Evolutionary conservation across 2,888 invertebrate genomes (phyloP).

Genomic region (Chymomyza amoena): DNA sequence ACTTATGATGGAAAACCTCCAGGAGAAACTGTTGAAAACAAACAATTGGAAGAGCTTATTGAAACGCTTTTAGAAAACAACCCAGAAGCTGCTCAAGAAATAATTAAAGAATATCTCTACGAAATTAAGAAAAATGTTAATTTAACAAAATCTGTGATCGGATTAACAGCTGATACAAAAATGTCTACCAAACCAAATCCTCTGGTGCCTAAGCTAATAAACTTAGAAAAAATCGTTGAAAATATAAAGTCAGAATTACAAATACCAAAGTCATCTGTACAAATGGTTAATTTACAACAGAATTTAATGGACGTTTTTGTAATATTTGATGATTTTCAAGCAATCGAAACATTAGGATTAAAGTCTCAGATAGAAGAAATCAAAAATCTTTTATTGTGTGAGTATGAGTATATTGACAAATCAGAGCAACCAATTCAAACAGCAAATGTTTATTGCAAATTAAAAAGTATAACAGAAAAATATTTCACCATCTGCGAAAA

Average conservation of each 20-base stretch:
- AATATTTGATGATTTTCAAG: slow-evolving; percentile 63
- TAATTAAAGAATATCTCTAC: slow-evolving; percentile 32
- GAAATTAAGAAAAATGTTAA: slow-evolving; percentile 47
- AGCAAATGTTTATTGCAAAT: slow-evolving; percentile 36
- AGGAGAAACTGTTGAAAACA: slow-evolving; percentile 29
- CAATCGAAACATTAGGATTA: slow-evolving; percentile 34
- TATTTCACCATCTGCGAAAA: slow-evolving; percentile 42
- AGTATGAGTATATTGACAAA: slow-evolving; percentile 60
- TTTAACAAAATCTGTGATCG: slow-evolving; percentile 34
- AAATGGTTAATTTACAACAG: slow-evolving; percentile 70
- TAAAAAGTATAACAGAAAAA: slow-evolving; percentile 36
- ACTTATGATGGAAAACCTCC: slow-evolving; percentile 65
- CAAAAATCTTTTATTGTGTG: slow-evolving; percentile 42
- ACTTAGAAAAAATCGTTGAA: slow-evolving; percentile 45
- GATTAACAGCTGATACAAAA: slow-evolving; percentile 34
- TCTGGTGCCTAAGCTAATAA: slow-evolving; percentile 42
- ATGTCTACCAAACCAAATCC: slow-evolving; percentile 37
- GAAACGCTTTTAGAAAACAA: slow-evolving; percentile 37
- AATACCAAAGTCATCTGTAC: slow-evolving; percentile 63
- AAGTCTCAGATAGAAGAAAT: slow-evolving; percentile 44
- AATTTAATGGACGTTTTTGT: slow-evolving; percentile 72
- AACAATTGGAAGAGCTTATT: slow-evolving; percentile 43
- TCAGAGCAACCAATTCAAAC: slow-evolving; percentile 27
- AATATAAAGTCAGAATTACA: slow-evolving; percentile 28
- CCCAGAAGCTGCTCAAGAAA: slow-evolving; percentile 36